Percentiles rank a stretch among this genome's conserved stretches.
phyloP scores from a whole-genome alignment of 2,888 invertebrate species.

The Drosophila borborema region DNA sequence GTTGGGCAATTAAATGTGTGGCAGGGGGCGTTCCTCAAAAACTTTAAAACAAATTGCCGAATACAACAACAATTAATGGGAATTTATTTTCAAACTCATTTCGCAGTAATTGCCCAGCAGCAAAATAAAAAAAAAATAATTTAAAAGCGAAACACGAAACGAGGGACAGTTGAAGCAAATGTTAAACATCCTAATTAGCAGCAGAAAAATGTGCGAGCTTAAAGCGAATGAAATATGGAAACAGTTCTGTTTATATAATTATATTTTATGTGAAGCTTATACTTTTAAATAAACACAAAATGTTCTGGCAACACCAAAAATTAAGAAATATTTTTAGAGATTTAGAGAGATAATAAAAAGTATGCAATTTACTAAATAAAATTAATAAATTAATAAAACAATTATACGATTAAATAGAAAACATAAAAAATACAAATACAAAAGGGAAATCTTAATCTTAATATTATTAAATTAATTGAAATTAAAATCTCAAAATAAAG shows the following conservation, averaged over 20 bases:
- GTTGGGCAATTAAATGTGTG: constrained; percentile 63
- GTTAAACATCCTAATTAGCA: neutral
- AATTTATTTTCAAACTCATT: constrained; percentile 76
- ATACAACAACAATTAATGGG: constrained; percentile 72
- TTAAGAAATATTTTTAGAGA: too few species aligned
- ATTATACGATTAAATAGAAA: too few species aligned
- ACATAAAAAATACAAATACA: too few species aligned
- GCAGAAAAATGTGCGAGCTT: neutral
- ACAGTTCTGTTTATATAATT: neutral
- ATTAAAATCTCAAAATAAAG: too few species aligned
- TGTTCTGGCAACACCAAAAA: too few species aligned
- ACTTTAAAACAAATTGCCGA: constrained; percentile 73
- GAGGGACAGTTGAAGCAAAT: constrained; percentile 21
- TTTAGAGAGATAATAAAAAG: too few species aligned
- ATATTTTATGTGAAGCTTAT: neutral
- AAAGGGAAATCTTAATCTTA: too few species aligned
- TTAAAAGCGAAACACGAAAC: constrained; percentile 1
- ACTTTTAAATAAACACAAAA: neutral
- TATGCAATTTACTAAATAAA: too few species aligned
- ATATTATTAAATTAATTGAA: too few species aligned
- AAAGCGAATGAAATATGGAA: neutral
- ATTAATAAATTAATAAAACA: too few species aligned
- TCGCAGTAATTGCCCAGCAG: constrained; percentile 69
- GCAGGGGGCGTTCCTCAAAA: constrained; percentile 27
- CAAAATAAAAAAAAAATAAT: constrained; percentile 29